Evolutionary conservation across 1,140 invertebrate species (phyloP).

Genomic region (Ditylenchus dipsaci): DNA sequence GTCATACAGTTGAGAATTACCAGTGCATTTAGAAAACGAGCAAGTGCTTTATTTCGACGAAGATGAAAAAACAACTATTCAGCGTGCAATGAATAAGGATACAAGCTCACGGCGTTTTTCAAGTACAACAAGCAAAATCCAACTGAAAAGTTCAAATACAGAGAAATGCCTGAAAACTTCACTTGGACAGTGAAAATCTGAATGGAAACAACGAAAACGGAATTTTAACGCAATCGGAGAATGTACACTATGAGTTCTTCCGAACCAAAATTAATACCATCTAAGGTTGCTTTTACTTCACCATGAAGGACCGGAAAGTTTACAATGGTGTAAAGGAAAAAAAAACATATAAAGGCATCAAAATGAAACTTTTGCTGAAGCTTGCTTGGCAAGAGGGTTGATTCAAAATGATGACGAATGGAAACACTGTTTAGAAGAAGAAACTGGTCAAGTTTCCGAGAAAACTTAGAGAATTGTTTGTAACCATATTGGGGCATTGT

Average conservation of each 20-base stretch:
- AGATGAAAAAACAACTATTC: neutral
- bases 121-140: neutral
- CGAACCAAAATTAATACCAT: slow-evolving; percentile 15
- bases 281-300: slow-evolving; percentile 23
- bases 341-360: slow-evolving; percentile 25
- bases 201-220: slow-evolving; percentile 22
- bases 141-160: neutral
- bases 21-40: slow-evolving; percentile 25
- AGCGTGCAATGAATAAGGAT: neutral
- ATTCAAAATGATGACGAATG: slow-evolving; percentile 29
- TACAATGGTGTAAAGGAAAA: too few species aligned
- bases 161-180: neutral
- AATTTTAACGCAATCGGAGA: slow-evolving; percentile 16
- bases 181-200: slow-evolving; percentile 8
- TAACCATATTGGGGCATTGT: slow-evolving; percentile 11
- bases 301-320: slow-evolving; percentile 7
- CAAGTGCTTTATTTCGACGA: neutral
- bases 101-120: neutral
- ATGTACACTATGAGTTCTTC: slow-evolving; percentile 19
- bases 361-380: slow-evolving; percentile 15
- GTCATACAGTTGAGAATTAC: slow-evolving; percentile 1
- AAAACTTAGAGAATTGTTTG: slow-evolving; percentile 27
- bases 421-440: slow-evolving; percentile 20
- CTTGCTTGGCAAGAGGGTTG: slow-evolving; percentile 19
- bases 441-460: slow-evolving; percentile 17